These are phyloP conservation scores for Thereva nobilitata DNA, from an alignment of 2,888 invertebrate genomes.

Conservation along the genomic window DNA sequence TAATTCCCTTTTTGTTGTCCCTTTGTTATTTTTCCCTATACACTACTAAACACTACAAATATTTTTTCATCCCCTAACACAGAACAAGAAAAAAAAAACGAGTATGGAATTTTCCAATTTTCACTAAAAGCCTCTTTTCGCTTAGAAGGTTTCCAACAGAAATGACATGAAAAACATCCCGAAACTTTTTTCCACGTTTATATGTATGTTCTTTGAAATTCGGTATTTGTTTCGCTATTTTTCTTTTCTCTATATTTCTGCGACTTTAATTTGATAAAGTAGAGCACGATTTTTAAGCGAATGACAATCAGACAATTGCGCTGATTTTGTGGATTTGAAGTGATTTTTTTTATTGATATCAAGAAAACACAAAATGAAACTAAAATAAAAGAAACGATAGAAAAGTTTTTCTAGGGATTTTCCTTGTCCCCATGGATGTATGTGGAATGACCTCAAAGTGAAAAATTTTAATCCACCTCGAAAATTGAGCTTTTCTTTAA, in stretches of 20 bases:
- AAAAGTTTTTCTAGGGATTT: conserved; percentile 23
- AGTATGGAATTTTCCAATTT: conserved; percentile 20
- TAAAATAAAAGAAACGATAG: not conserved
- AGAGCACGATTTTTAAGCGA: too few species aligned
- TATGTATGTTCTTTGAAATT: too few species aligned
- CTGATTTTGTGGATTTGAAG: not conserved
- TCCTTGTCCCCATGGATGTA: conserved; percentile 13
- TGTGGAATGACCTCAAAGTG: conserved; percentile 40
- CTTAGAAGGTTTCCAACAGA: not conserved
- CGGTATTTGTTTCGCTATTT: too few species aligned
- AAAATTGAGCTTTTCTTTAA: conserved; percentile 33
- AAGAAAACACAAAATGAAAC: not conserved
- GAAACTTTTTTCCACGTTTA: not conserved
- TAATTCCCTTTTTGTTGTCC: not conserved
- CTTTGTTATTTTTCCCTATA: not conserved
- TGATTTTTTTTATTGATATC: not conserved
- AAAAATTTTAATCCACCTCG: conserved; percentile 34
- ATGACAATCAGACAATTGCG: too few species aligned
- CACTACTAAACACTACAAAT: conserved; percentile 4
- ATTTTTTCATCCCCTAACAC: not conserved
- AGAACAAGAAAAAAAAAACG: too few species aligned
- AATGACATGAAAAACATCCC: conserved; percentile 10
- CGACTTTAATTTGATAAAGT: too few species aligned
- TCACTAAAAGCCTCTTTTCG: not conserved
- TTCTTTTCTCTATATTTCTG: too few species aligned